Base-by-base conservation (phyloP, 1,140 invertebrate genomes). In the Adelges cooleyi region DNA sequence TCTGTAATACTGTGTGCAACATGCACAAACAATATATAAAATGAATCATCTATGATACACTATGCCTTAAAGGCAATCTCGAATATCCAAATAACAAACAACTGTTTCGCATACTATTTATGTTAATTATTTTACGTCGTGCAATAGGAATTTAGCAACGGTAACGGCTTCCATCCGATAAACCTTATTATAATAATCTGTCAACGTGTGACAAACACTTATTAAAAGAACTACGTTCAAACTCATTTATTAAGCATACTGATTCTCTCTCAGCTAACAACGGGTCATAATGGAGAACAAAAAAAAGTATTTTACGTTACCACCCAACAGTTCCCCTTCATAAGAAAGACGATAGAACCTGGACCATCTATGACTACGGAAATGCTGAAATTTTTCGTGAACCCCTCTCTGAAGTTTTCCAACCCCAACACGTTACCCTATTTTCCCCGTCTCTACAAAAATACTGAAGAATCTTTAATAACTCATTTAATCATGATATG, bases 241-340 rank as follows among this genome's bases (percentile, higher is more conserved):
- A 42, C 46, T 65, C 22, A 54, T 70, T 70, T 67, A 15, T 52
- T n/a, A 48, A 15, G n/a, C 20, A 48, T n/a, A 11, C 4, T n/a
- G n/a, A 8, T 44, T n/a, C 4, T 17, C 40, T 44, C 40, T 44
- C n/a, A 44, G 4, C 40, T 17, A 48, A 48, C 18, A 18, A 48
- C 18, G 15, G 44, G 4, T 20, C 44, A 20, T 20, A 20, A 20
- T 48, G 44, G 44, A 48, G 22, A 48, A 48, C 17, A 6, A 48
- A n/a, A 17, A 48, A 10, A 48, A 48, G 18, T 20, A 13, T 48
- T 6, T 10, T 48, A 48, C 15, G 22, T 17, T 3, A 20, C 11
- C 15, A 48, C 15, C 2, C 11, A 48, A 3, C 18, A 6, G 15
- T 18, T 17, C 18, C 4, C 18, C 44, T 18, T 20, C 15, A 20